A percentile compares a stretch with the other conserved stretches of the same genome.
Evolutionary conservation across 2,113 vertebrate species (phyloP).

Genomic region (Corythornis cristatus): DNA sequence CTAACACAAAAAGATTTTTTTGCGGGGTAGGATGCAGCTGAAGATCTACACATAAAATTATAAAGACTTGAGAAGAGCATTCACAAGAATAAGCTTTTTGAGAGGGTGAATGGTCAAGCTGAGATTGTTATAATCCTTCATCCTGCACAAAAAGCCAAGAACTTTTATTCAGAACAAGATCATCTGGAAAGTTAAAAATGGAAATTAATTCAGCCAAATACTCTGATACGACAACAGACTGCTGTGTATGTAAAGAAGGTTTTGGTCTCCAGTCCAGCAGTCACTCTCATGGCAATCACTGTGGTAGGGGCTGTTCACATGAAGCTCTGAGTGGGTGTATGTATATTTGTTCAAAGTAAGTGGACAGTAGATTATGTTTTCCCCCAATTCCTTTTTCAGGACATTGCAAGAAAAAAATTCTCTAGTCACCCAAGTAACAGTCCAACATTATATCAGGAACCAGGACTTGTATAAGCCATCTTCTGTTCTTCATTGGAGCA

Average conservation of each 20-base stretch:
- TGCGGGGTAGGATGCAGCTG: background rate
- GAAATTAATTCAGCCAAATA: background rate
- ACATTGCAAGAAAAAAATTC: background rate
- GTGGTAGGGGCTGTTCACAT: background rate
- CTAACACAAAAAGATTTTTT: background rate
- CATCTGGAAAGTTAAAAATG: background rate
- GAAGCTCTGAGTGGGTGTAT: accelerated
- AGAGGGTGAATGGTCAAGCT: background rate
- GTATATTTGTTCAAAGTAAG: background rate
- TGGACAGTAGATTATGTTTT: background rate
- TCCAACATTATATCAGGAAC: accelerated
- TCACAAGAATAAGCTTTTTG: background rate
- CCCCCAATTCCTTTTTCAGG: background rate
- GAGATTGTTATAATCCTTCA: background rate
- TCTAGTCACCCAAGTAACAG: background rate
- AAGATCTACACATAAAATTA: background rate
- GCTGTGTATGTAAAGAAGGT: background rate
- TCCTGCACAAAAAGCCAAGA: background rate
- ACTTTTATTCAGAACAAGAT: constrained; percentile 35
- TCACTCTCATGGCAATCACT: background rate
- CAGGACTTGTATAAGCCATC: background rate
- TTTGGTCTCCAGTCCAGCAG: background rate
- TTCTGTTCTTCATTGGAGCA: background rate
- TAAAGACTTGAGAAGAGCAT: background rate
- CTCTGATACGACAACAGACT: background rate